Percentiles rank a stretch among this genome's conserved stretches.
Evolutionary conservation across 1,140 invertebrate genomes (phyloP).

Genomic region (Bombus sibiricus): DNA sequence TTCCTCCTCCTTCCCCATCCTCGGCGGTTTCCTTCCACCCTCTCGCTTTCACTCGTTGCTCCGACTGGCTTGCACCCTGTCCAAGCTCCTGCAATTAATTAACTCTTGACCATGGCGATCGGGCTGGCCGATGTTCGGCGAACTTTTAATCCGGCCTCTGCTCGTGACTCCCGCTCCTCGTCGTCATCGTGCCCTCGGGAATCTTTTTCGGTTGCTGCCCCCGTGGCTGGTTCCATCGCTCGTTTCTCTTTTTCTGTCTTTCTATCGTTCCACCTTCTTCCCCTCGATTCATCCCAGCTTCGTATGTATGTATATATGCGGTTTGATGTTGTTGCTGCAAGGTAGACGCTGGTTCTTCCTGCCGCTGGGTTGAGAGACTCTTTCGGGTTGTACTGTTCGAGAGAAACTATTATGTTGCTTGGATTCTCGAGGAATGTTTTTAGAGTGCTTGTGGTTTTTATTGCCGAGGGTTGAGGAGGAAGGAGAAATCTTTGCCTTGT

Average conservation of each 20-base stretch:
- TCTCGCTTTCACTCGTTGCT: background rate
- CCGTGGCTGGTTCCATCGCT: background rate
- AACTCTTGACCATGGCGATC: slow-evolving; percentile 71
- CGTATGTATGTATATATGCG: background rate
- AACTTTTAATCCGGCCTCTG: slow-evolving; percentile 74
- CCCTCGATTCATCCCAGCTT: background rate
- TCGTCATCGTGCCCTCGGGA: slow-evolving; percentile 55
- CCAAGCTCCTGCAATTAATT: slow-evolving; percentile 77
- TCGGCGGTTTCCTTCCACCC: background rate
- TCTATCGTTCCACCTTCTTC: background rate
- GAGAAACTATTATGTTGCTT: background rate
- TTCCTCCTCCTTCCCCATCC: background rate
- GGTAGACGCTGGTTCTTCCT: background rate
- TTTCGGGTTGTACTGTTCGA: background rate
- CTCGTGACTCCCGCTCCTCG: slow-evolving; percentile 71
- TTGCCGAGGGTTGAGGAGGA: no score
- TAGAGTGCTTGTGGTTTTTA: background rate
- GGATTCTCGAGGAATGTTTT: background rate
- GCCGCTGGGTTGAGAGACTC: background rate
- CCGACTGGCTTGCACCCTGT: slow-evolving; percentile 38
- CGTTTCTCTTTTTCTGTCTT: slow-evolving; percentile 34
- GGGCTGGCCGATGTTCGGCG: slow-evolving; percentile 74
- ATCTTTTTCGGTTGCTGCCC: slow-evolving; percentile 47
- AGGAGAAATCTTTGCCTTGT: no score
- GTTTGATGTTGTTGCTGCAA: background rate